These are phyloP conservation scores for Tympanuchus pallidicinctus DNA, from an alignment of 2,113 vertebrate species.

Conservation along the genomic window DNA sequence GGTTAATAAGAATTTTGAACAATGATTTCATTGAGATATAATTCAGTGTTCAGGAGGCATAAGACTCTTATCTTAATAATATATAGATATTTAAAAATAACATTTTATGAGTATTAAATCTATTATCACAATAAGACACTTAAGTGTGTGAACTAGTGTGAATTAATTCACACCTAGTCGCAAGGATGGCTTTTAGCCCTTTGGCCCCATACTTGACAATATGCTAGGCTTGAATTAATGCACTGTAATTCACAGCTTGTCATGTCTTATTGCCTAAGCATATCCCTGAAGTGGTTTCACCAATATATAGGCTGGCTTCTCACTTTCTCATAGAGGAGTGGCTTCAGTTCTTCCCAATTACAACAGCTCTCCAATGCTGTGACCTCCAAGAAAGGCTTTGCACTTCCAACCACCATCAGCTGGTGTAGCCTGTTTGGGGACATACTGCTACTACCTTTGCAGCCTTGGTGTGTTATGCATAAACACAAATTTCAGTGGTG, in stretches of 20 bases:
- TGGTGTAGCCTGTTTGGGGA: neutral
- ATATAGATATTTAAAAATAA: slow-evolving; percentile 76
- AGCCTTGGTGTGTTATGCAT: neutral
- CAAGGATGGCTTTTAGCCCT: slow-evolving; percentile 57
- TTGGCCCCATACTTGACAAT: slow-evolving; percentile 52
- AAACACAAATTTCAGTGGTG: neutral
- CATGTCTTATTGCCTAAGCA: slow-evolving; percentile 55
- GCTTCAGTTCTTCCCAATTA: slow-evolving; percentile 7
- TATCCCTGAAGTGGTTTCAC: slow-evolving; percentile 33
- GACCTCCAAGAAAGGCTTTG: neutral
- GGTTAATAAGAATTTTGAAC: slow-evolving; percentile 78
- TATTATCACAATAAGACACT: slow-evolving; percentile 70
- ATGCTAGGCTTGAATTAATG: slow-evolving; percentile 65
- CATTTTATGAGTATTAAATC: slow-evolving; percentile 68
- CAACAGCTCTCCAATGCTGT: neutral
- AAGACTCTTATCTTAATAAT: slow-evolving; percentile 67
- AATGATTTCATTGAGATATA: slow-evolving; percentile 72
- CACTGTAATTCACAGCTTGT: slow-evolving; percentile 69
- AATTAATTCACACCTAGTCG: slow-evolving; percentile 73
- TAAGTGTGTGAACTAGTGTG: slow-evolving; percentile 46
- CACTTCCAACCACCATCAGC: neutral
- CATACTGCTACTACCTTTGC: neutral
- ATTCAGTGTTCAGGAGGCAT: slow-evolving; percentile 65
- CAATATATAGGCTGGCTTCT: slow-evolving; percentile 28
- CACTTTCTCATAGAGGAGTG: neutral